Evolutionary conservation across 1,140 invertebrate species (phyloP).

Genomic region (Megalopta genalis): DNA sequence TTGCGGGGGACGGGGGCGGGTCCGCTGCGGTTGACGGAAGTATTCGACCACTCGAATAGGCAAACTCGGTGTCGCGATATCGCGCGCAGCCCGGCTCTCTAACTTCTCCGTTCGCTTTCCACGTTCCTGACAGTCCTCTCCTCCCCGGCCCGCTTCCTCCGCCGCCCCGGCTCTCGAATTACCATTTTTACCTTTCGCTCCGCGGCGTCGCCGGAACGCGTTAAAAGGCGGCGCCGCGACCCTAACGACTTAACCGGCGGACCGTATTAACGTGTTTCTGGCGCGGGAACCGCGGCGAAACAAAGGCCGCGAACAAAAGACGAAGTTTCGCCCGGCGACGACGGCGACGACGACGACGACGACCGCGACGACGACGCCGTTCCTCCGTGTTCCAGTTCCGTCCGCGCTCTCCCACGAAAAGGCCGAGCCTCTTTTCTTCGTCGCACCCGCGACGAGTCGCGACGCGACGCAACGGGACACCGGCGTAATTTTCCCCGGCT

Average conservation of each 20-base stretch:
- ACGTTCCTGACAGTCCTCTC: no score
- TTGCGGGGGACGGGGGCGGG: constrained; percentile 31
- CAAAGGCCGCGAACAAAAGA: constrained; percentile 30
- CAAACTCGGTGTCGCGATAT: neutral
- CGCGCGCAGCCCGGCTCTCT: neutral
- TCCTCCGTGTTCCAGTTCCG: constrained; percentile 40
- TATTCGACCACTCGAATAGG: constrained; percentile 7
- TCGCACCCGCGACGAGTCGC: no score
- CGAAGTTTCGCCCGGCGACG: constrained; percentile 21
- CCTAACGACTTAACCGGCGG: neutral
- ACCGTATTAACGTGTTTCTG: constrained; percentile 8
- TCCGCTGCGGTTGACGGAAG: neutral
- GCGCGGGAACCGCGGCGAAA: neutral
- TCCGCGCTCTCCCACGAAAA: neutral
- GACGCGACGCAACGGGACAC: neutral
- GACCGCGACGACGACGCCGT: constrained; percentile 9
- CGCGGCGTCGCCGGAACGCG: constrained; percentile 5
- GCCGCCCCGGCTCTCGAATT: neutral
- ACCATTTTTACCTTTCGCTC: constrained; percentile 16
- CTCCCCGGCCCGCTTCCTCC: no score
- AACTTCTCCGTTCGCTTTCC: no score
- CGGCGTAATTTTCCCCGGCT: neutral
- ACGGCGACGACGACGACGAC: constrained; percentile 16
- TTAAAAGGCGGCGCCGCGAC: neutral
- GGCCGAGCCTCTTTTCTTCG: neutral